These are phyloP conservation scores for Kryptolebias marmoratus DNA, from an alignment of 2,113 vertebrate genomes.

Conservation along the genomic window DNA sequence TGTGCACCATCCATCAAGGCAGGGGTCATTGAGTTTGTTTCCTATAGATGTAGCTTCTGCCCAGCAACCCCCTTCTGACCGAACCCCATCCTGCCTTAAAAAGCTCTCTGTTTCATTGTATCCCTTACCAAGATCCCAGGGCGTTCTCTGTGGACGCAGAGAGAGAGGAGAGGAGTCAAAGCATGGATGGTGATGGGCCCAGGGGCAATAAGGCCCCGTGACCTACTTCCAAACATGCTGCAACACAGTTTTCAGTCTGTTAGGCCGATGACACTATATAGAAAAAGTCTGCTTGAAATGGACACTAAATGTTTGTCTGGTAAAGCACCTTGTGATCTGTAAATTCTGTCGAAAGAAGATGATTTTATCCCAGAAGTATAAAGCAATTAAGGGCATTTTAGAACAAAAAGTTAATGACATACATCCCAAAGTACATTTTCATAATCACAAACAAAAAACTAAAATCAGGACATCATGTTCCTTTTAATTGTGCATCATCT, in stretches of 20 bases:
- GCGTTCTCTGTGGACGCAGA: constrained; percentile 17
- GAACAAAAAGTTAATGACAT: no score
- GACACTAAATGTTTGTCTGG: neutral
- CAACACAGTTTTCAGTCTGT: neutral
- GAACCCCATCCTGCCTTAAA: constrained; percentile 30
- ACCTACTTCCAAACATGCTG: constrained; percentile 41
- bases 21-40: constrained; percentile 51
- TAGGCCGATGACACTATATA: constrained; percentile 1
- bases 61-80: constrained; percentile 26
- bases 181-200: constrained; percentile 28
- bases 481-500: no score
- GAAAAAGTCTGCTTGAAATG: neutral
- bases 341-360: no score
- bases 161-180: constrained; percentile 25
- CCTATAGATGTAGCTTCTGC: constrained; percentile 19
- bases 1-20: constrained; percentile 20
- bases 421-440: no score
- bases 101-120: constrained; percentile 15
- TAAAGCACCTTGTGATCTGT: neutral
- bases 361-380: no score
- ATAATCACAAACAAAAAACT: no score
- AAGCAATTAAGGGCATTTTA: no score
- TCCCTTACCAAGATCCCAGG: constrained; percentile 49
- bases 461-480: no score
- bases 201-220: constrained; percentile 28